These are phyloP conservation scores for Trachelus stipa DNA, from an alignment of 2,888 invertebrate genomes.

Conservation along the genomic window DNA sequence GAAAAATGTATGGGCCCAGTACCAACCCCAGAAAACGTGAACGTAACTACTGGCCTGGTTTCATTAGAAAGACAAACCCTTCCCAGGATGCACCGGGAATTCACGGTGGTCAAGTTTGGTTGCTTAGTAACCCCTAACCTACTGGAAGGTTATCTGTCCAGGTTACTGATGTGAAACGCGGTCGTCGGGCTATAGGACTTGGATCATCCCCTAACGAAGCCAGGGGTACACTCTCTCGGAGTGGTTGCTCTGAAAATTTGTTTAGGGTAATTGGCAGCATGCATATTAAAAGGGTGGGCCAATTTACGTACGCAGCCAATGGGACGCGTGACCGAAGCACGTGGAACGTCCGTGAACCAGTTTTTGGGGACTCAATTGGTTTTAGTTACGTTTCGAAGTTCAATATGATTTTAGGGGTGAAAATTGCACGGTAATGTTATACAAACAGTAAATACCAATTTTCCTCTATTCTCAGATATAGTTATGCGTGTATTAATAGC, in stretches of 20 bases:
- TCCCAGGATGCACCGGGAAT: background rate
- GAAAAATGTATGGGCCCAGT: background rate
- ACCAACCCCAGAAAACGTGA: background rate
- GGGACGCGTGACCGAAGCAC: background rate
- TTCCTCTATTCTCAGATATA: background rate
- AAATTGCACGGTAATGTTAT: background rate
- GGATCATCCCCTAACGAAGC: conserved; percentile 28
- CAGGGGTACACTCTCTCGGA: conserved; percentile 24
- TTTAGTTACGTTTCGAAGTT: background rate
- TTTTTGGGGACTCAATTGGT: background rate
- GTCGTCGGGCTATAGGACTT: background rate
- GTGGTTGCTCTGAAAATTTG: conserved; percentile 29
- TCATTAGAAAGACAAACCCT: background rate
- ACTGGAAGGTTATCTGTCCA: background rate
- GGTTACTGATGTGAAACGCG: background rate
- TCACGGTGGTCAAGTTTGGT: background rate
- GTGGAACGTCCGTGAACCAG: background rate
- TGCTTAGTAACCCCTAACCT: background rate
- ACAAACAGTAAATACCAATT: background rate
- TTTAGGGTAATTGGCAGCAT: conserved; percentile 36
- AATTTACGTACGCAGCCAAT: conserved; percentile 6
- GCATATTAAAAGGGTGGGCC: conserved; percentile 30
- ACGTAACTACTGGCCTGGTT: background rate
- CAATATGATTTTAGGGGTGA: background rate
- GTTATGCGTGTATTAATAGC: background rate